Evolutionary conservation across 2,113 vertebrate species (phyloP).

Genomic region (Poeciliopsis turrubarensis): DNA sequence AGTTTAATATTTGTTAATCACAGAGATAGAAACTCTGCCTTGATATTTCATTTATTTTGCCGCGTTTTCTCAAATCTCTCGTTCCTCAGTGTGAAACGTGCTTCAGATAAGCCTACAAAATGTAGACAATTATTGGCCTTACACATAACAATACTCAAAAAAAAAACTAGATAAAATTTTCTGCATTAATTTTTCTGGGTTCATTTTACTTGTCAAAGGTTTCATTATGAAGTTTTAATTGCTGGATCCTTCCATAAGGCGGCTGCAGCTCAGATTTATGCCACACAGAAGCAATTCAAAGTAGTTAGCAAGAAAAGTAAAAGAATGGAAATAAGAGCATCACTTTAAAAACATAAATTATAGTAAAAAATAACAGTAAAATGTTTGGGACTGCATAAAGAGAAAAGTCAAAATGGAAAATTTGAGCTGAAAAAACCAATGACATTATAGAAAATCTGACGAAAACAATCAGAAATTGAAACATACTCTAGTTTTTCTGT

Average conservation of each 20-base stretch:
- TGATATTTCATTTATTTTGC: background rate
- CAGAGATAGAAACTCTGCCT: background rate
- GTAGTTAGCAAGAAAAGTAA: background rate
- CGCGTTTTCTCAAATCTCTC: background rate
- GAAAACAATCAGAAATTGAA: too few relatives aligned
- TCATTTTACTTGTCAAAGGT: background rate
- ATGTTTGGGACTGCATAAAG: background rate
- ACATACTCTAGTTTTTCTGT: too few relatives aligned
- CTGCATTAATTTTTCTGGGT: background rate
- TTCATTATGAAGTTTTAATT: background rate
- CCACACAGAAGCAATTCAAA: too few relatives aligned
- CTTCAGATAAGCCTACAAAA: background rate
- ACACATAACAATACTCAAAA: background rate
- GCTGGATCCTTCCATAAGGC: background rate
- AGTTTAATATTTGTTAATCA: background rate
- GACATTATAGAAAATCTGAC: background rate
- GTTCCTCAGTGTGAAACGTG: background rate
- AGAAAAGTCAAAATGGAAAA: background rate
- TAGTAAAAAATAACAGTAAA: background rate
- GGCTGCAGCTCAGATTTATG: background rate
- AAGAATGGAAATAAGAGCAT: background rate
- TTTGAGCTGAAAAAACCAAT: background rate
- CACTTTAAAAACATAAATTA: background rate
- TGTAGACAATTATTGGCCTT: background rate
- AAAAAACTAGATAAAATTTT: background rate